Evolutionary conservation across 1,140 invertebrate species (phyloP).

Genomic region (Eumeta japonica): DNA sequence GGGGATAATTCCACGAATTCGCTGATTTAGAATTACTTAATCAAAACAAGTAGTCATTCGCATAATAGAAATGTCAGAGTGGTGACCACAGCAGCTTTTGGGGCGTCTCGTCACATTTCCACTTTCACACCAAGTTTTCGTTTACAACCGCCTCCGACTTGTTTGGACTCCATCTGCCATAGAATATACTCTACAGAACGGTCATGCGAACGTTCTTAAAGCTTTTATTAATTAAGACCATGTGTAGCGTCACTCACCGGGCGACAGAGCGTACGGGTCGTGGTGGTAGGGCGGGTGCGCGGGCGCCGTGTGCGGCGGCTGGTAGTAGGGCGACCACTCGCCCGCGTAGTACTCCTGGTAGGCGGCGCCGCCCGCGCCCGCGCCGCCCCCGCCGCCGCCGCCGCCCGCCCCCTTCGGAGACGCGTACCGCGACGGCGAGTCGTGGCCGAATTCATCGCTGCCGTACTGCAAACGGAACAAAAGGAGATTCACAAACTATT

Average conservation of each 20-base stretch:
- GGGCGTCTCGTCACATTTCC: too few species aligned
- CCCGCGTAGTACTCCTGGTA: conserved; percentile 61
- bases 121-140: too few species aligned
- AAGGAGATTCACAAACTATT: too few species aligned
- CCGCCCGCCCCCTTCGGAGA: conserved; percentile 70
- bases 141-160: too few species aligned
- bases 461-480: conserved; percentile 86
- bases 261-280: conserved; percentile 60
- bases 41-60: too few species aligned
- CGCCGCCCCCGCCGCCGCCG: conserved; percentile 30
- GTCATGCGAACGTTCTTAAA: background rate
- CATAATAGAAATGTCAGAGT: too few species aligned
- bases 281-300: conserved; percentile 59
- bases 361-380: conserved; percentile 39
- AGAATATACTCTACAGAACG: background rate
- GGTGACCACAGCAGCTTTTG: too few species aligned
- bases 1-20: too few species aligned
- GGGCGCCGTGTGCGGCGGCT: too few species aligned
- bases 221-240: background rate
- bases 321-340: conserved; percentile 53
- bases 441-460: conserved; percentile 83
- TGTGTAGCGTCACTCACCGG: conserved; percentile 25
- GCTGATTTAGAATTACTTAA: too few species aligned
- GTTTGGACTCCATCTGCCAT: too few species aligned
- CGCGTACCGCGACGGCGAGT: conserved; percentile 76